Conservation (phyloP, 1,140 invertebrate genomes). For the Euura saliciscinereae region DNA sequence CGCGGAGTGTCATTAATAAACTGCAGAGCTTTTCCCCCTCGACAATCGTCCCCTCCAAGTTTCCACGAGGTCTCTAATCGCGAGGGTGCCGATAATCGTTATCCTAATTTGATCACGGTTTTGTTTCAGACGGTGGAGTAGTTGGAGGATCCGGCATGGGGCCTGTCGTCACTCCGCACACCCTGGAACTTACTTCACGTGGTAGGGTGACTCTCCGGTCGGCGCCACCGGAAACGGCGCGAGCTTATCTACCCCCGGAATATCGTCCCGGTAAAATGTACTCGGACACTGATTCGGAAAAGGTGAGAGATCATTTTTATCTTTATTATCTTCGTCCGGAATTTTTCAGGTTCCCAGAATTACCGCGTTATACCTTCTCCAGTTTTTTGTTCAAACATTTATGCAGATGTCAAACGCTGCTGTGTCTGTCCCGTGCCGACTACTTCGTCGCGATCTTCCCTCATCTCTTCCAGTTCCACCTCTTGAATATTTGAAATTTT, state of each 20-base stretch:
- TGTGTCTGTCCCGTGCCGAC: no score
- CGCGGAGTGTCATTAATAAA: no score
- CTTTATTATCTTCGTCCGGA: no score
- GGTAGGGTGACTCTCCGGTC: constrained; percentile 59
- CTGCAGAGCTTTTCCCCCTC: no score
- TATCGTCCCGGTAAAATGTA: constrained; percentile 61
- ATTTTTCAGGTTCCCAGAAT: no score
- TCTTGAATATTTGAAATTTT: no score
- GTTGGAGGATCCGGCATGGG: constrained; percentile 56
- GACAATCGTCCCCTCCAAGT: no score
- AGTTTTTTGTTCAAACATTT: no score
- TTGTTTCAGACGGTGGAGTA: constrained; percentile 62
- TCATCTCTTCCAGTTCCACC: no score
- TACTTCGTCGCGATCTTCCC: no score
- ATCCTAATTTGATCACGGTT: neutral
- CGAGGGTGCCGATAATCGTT: neutral
- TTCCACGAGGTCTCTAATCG: neutral
- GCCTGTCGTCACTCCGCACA: constrained; percentile 62
- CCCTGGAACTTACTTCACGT: constrained; percentile 59
- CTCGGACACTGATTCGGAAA: constrained; percentile 65
- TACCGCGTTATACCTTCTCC: no score
- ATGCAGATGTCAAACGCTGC: no score
- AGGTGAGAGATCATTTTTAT: constrained; percentile 43
- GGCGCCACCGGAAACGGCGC: constrained; percentile 58
- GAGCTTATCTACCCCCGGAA: constrained; percentile 63